These are phyloP conservation scores for Anser brachyrhynchus DNA, from an alignment of 2,113 vertebrate species.

Conservation along the genomic window DNA sequence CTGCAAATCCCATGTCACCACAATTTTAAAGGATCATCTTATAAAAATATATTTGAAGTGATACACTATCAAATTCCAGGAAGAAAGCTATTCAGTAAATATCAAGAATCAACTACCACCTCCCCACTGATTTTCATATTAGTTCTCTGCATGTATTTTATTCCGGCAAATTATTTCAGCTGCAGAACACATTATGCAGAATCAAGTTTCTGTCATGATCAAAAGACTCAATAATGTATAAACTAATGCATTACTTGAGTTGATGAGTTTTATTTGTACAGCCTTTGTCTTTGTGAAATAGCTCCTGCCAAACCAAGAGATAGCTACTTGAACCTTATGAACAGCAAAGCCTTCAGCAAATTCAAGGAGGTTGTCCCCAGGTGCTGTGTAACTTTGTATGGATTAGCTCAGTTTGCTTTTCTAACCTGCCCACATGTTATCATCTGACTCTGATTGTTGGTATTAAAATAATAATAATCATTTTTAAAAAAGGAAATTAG, in stretches of 20 bases:
- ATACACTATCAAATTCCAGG: background rate
- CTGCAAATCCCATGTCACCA: background rate
- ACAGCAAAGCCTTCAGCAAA: background rate
- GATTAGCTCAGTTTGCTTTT: background rate
- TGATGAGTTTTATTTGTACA: background rate
- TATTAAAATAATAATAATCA: background rate
- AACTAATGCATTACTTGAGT: background rate
- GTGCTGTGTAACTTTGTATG: background rate
- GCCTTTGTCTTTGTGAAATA: background rate
- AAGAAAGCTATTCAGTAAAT: background rate
- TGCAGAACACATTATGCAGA: background rate
- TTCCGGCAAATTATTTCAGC: background rate
- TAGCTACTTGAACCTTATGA: background rate
- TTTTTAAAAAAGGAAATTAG: background rate
- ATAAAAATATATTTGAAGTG: background rate
- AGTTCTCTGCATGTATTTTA: background rate
- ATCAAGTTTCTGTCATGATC: background rate
- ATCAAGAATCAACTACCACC: background rate
- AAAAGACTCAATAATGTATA: background rate
- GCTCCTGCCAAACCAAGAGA: background rate
- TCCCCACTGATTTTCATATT: background rate
- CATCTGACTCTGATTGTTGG: background rate
- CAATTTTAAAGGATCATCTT: background rate
- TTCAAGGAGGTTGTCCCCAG: background rate
- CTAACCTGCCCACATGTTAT: background rate